Base-by-base conservation (phyloP, 1,140 invertebrate species). In the Gonioctena quinquepunctata region DNA sequence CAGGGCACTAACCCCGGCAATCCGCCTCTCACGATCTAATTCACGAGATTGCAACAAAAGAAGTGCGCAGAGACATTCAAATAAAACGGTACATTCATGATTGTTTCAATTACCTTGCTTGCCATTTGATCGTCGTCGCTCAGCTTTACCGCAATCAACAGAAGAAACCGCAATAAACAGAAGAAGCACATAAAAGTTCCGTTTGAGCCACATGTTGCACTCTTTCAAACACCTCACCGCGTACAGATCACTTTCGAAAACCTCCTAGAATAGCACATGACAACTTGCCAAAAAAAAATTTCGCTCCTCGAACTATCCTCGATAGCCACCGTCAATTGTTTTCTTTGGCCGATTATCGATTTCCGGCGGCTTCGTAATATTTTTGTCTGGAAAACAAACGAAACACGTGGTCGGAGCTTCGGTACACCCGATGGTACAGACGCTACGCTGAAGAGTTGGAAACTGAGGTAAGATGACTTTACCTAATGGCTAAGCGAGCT, bases 381-480 rank as follows among this genome's bases (percentile, higher is more conserved):
- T 42, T 42, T 42, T 42, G 3, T 42, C 16, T 42, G 33, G 2
- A 13, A n/a, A 11, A 2, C 1, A 61, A 19, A 48, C 5, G n/a
- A 60, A 63, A 64, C 69, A 71, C 69, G 69, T 71, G 69, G 65
- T 27, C 33, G 22, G 16, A 33, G 25, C 11, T 50, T 62, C 22
- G 18, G 8, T 13, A 6, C 4, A 27, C 49, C 16, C 65, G 26
- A 13, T 22, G 57, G n/a, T 49, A 66, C 57, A 71, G 61, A 71
- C 69, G 19, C 64, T 27, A 48, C 65, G 57, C 11, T 33, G 59
- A 27, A 26, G 49, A 33, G 50, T 25, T 57, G 50, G 23, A 64
- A 60, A 73, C 72, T 73, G 65, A 72, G 64, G 64, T 70, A 57
- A 61, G 59, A 63, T 67, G 65, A 71, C 69, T 65, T 71, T 66